Conservation (phyloP, 2,888 invertebrate genomes). For the Homarus gammarus region DNA sequence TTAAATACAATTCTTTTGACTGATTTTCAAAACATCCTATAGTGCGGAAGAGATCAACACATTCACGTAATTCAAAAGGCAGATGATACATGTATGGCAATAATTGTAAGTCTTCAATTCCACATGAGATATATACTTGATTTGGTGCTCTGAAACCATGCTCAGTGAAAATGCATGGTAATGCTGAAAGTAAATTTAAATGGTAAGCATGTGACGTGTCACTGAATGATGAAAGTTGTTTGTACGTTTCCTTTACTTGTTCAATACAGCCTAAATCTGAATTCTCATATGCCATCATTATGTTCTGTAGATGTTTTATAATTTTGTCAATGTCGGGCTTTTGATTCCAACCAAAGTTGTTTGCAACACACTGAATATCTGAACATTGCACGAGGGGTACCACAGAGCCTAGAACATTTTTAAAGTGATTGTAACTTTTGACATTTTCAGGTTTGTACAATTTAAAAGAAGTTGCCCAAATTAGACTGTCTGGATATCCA, state of each 20-base stretch:
- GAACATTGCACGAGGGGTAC: slow-evolving; percentile 1
- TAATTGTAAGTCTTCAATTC: slow-evolving; percentile 19
- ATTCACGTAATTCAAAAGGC: slow-evolving; percentile 38
- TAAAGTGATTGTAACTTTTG: slow-evolving; percentile 19
- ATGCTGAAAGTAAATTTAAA: not conserved
- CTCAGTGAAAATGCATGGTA: slow-evolving; percentile 31
- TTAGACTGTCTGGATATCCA: slow-evolving; percentile 9
- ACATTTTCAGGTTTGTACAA: not conserved
- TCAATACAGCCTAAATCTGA: not conserved
- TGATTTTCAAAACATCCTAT: slow-evolving; percentile 29
- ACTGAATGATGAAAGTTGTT: not conserved
- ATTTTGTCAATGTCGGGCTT: not conserved
- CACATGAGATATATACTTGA: slow-evolving; percentile 16
- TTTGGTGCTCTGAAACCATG: slow-evolving; percentile 28
- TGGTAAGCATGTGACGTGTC: not conserved
- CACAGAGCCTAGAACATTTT: slow-evolving; percentile 38
- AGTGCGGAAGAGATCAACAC: not conserved
- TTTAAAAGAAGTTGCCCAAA: slow-evolving; percentile 25
- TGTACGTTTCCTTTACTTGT: slow-evolving; percentile 30
- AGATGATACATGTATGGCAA: slow-evolving; percentile 39
- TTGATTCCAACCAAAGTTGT: slow-evolving; percentile 25
- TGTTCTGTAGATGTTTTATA: slow-evolving; percentile 25
- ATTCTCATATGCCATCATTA: slow-evolving; percentile 3
- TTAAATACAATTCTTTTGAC: slow-evolving; percentile 8
- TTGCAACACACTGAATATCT: slow-evolving; percentile 3